A percentile compares a stretch with the other conserved stretches of the same genome.
Conservation (phyloP, 92 coral and sea anemone genomes). For the Zoanthus sociatus region DNA sequence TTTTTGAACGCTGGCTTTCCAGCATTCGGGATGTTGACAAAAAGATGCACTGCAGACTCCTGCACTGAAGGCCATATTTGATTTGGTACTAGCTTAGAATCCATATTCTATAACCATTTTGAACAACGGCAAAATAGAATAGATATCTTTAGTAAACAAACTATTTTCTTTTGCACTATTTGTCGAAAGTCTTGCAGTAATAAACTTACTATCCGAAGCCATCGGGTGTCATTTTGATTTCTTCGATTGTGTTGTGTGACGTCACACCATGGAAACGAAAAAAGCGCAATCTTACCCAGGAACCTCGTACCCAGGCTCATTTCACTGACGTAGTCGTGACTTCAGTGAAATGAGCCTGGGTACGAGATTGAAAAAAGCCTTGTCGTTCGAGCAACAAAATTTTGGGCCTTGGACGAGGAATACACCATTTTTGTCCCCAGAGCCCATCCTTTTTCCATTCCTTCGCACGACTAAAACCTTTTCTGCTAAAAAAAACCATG, state of each 20-base stretch:
- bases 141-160: background rate
- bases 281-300: background rate
- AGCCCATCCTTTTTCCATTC: too few species aligned
- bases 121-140: background rate
- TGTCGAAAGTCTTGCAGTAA: background rate
- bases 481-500: too few species aligned
- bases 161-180: background rate
- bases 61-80: conserved; percentile 52
- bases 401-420: too few species aligned
- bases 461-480: too few species aligned
- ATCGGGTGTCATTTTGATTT: conserved; percentile 32
- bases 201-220: background rate
- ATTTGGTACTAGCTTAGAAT: background rate
- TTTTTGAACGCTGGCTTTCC: conserved; percentile 85
- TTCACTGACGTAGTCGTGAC: background rate
- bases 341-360: too few species aligned
- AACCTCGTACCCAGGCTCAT: background rate
- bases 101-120: conserved; percentile 47
- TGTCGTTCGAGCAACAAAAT: too few species aligned
- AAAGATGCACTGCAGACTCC: conserved; percentile 73
- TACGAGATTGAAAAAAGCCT: too few species aligned
- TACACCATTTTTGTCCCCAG: too few species aligned
- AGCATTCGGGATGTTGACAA: conserved; percentile 99
- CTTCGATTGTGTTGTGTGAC: conserved; percentile 23
- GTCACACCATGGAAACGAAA: conserved; percentile 44